Conservation (phyloP, 2,797 vertebrate genomes). For the Sebastes nivosus region DNA sequence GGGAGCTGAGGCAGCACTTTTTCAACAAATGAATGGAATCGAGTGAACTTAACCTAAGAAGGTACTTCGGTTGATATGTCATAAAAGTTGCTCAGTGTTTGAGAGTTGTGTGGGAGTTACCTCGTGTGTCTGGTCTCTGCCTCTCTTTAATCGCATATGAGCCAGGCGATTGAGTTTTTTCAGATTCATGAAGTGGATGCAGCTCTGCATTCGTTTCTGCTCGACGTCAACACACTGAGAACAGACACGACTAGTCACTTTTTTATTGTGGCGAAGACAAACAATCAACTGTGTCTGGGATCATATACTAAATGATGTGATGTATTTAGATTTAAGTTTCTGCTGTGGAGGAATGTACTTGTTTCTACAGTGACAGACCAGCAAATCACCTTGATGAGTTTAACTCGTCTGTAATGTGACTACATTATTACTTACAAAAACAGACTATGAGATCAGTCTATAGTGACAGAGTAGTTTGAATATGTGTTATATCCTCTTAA, state of each 20-base stretch:
- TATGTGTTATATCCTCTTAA: neutral
- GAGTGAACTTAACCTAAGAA: neutral
- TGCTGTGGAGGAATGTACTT: neutral
- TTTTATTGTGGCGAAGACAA: neutral
- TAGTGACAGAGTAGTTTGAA: neutral
- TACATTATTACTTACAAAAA: neutral
- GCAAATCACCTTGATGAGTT: neutral
- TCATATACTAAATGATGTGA: neutral
- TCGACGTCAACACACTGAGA: conserved; percentile 89
- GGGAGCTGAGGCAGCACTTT: conserved; percentile 23
- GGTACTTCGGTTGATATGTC: neutral
- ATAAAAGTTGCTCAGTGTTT: neutral
- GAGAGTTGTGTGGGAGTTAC: conserved; percentile 66
- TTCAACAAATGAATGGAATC: conserved; percentile 6
- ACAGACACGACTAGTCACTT: conserved; percentile 13
- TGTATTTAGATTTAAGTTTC: neutral
- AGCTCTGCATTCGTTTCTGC: conserved; percentile 89
- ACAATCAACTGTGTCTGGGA: neutral
- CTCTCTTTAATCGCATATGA: conserved; percentile 95
- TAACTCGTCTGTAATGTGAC: neutral
- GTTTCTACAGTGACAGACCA: neutral
- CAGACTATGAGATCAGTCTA: neutral
- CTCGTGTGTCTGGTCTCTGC: conserved; percentile 98
- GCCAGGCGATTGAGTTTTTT: conserved; percentile 98
- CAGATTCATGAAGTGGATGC: conserved; percentile 96